Base-by-base conservation (phyloP, 2,113 vertebrate genomes). In the Tragelaphus scriptus region DNA sequence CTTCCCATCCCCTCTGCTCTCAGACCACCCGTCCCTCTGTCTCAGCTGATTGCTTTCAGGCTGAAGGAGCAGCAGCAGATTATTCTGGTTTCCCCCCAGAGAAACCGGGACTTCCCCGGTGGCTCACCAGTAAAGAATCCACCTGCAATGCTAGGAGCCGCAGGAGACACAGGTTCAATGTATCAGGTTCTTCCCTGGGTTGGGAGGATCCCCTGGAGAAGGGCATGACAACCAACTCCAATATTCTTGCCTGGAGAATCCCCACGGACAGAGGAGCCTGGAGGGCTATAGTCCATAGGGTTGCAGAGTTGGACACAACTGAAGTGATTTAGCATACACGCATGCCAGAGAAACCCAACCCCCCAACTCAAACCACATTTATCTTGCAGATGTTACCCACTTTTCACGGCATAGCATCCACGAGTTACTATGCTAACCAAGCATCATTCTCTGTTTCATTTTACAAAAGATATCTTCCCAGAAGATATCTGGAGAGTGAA, bases 401-500 rank as follows among this genome's bases (percentile, higher is more conserved):
- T 91, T 91, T 93, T 58, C 32, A 84, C 7, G 59, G 28, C 82
- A n/a, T 26, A 51, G 77, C 36, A 75, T 12, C 59, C 36, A 2
- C 56, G 25, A 77, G 21, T 44, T 65, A 77, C 19, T 80, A 8
- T 32, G 51, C 32, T 65, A 59, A n/a, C 32, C 21, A 17, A 61
- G 15, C n/a, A n/a, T 55, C 90, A 58, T 40, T 68, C 58, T 95
- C 65, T 56, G 82, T 55, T 91, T 88, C 36, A 6, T 23, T 79
- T 90, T 71, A 59, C 21, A 30, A 82, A 32, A 71, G 28, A n/a
- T 55, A 75, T 36, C 47, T 93, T 95, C 71, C 36, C 81, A 75
- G 91, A n/a, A 84, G 25, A 3, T 56, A 56, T 36, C 53, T 56
- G 32, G 19, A n/a, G 14, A 36, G 28, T 28, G 13, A 49, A 81